Evolutionary conservation across 2,113 vertebrate species (phyloP).

Genomic region (Zonotrichia leucophrys): DNA sequence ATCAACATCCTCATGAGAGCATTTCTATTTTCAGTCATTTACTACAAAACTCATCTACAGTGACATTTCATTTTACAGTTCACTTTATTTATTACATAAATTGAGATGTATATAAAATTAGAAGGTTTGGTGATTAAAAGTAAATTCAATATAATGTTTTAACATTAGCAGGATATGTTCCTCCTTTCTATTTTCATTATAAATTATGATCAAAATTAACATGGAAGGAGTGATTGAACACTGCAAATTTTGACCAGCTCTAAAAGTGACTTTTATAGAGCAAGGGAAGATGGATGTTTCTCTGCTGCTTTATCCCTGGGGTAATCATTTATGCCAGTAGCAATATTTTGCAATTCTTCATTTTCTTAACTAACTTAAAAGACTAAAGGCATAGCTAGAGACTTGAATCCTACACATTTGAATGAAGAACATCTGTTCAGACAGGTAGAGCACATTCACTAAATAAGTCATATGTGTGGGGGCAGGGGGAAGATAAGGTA

Average conservation of each 20-base stretch:
- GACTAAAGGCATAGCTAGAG: background rate
- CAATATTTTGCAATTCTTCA: conserved; percentile 22
- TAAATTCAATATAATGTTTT: background rate
- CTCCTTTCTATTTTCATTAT: background rate
- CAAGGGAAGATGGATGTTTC: background rate
- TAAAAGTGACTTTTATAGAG: background rate
- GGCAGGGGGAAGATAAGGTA: background rate
- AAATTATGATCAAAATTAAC: conserved; percentile 10
- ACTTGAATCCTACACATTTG: background rate
- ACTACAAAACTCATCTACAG: conserved; percentile 7
- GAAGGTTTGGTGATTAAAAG: background rate
- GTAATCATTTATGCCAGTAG: conserved; percentile 4
- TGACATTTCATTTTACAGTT: conserved; percentile 33
- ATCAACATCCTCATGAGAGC: conserved; percentile 25
- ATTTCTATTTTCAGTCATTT: conserved; percentile 35
- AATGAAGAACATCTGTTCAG: conserved; percentile 22
- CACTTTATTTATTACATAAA: conserved; percentile 27
- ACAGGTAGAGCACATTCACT: background rate
- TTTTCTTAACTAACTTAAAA: conserved; percentile 18
- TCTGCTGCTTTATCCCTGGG: background rate
- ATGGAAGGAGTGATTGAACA: background rate
- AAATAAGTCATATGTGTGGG: background rate
- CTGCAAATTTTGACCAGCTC: conserved; percentile 4
- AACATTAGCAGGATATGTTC: background rate
- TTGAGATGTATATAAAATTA: background rate